A percentile compares a stretch with the other conserved stretches of the same genome.
Conservation (phyloP, 2,888 invertebrate genomes). For the Eristalinus aeneus region DNA sequence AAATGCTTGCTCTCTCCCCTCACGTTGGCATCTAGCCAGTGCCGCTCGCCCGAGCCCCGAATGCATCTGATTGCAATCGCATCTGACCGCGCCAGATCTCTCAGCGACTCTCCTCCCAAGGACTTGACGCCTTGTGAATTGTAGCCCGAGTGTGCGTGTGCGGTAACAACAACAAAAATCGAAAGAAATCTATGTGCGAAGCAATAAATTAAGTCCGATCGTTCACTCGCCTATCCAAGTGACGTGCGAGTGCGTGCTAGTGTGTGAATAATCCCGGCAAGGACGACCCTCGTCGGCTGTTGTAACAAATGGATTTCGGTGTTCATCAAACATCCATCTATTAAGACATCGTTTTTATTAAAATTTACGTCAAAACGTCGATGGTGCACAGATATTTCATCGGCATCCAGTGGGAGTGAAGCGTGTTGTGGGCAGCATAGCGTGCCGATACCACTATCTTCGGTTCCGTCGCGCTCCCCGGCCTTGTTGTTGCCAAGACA, state of each 20-base stretch:
- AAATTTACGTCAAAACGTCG: constrained; percentile 67
- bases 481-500: background rate
- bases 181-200: constrained; percentile 43
- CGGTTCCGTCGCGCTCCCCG: background rate
- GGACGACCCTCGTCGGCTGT: constrained; percentile 42
- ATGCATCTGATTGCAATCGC: constrained; percentile 13
- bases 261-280: constrained; percentile 7
- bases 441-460: constrained; percentile 50
- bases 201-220: constrained; percentile 57
- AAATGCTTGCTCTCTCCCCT: background rate
- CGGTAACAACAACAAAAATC: constrained; percentile 11
- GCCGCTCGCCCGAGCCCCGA: background rate
- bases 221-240: constrained; percentile 14
- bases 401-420: constrained; percentile 26
- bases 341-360: constrained; percentile 69
- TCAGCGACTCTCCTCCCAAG: background rate
- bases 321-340: constrained; percentile 56
- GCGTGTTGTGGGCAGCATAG: constrained; percentile 29
- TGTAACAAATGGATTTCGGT: constrained; percentile 49
- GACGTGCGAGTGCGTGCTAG: background rate
- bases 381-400: constrained; percentile 50
- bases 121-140: constrained; percentile 16
- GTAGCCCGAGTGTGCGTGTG: constrained; percentile 20
- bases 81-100: background rate
- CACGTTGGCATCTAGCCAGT: constrained; percentile 36